phyloP scores from a whole-genome alignment of 2,888 invertebrate genomes.

The Pollenia labialis region DNA sequence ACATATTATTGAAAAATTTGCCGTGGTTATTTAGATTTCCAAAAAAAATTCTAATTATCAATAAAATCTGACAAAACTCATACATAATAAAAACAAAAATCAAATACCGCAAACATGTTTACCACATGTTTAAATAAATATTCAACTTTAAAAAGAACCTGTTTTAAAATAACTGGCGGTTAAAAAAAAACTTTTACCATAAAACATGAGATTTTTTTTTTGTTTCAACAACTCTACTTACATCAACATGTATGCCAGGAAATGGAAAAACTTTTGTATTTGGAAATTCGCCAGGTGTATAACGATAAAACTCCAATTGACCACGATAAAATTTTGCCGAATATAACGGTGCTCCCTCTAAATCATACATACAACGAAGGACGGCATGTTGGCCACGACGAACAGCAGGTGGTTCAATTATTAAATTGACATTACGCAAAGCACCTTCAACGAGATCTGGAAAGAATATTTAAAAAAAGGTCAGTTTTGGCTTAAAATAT shows the following conservation, averaged over 20 bases:
- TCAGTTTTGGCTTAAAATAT: not conserved
- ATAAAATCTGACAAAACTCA: too few relatives aligned
- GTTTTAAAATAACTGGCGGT: too few relatives aligned
- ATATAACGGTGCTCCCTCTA: conserved; percentile 91
- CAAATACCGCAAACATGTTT: too few relatives aligned
- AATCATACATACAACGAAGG: conserved; percentile 90
- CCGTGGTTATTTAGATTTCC: too few relatives aligned
- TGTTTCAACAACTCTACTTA: conserved; percentile 85
- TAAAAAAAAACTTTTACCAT: not conserved
- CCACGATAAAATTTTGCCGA: conserved; percentile 95
- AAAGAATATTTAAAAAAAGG: conserved; percentile 52
- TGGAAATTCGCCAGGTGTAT: conserved; percentile 90
- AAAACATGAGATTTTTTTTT: conserved; percentile 5
- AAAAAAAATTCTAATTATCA: too few relatives aligned
- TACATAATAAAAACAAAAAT: too few relatives aligned
- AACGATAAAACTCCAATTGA: conserved; percentile 92
- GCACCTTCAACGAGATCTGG: conserved; percentile 86
- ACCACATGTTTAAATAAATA: too few relatives aligned
- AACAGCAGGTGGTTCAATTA: conserved; percentile 89
- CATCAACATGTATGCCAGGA: conserved; percentile 91
- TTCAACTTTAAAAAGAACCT: too few relatives aligned
- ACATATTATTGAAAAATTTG: too few relatives aligned
- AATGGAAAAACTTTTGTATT: conserved; percentile 90
- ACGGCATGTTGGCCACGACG: conserved; percentile 88
- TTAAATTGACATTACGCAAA: conserved; percentile 89